phyloP scores from a whole-genome alignment of 2,113 vertebrate genomes.

The Argyrosomus japonicus region DNA sequence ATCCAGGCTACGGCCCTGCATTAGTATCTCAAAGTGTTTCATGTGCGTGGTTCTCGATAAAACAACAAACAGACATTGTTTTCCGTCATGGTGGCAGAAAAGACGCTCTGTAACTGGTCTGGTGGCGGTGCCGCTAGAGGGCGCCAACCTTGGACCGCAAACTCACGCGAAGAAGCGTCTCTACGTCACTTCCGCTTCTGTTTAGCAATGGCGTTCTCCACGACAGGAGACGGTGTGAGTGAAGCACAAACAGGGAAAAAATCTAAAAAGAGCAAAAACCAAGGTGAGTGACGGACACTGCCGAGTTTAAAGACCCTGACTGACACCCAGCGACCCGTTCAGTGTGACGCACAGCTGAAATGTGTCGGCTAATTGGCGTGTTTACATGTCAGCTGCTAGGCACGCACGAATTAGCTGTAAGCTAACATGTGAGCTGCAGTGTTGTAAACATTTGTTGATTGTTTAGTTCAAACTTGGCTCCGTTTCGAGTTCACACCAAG shows the following conservation, averaged over 20 bases:
- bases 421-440: neutral
- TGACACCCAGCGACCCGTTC: accelerated
- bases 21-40: too few relatives aligned
- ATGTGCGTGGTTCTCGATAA: too few relatives aligned
- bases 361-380: accelerated
- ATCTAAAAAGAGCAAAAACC: slow-evolving; percentile 61
- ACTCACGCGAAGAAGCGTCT: neutral
- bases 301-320: accelerated
- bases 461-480: too few relatives aligned
- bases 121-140: too few relatives aligned
- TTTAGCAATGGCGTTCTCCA: slow-evolving; percentile 78
- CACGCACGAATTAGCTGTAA: neutral
- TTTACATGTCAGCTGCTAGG: neutral
- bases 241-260: slow-evolving; percentile 55
- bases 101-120: too few relatives aligned
- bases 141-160: too few relatives aligned
- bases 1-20: too few relatives aligned
- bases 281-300: slow-evolving; percentile 46
- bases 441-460: neutral
- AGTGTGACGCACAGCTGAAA: accelerated
- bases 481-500: neutral
- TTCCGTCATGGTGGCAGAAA: too few relatives aligned
- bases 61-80: too few relatives aligned
- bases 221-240: slow-evolving; percentile 65
- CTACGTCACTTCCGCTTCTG: neutral